phyloP scores from a whole-genome alignment of 2,113 vertebrate genomes.

The Melanocharis versteri region DNA sequence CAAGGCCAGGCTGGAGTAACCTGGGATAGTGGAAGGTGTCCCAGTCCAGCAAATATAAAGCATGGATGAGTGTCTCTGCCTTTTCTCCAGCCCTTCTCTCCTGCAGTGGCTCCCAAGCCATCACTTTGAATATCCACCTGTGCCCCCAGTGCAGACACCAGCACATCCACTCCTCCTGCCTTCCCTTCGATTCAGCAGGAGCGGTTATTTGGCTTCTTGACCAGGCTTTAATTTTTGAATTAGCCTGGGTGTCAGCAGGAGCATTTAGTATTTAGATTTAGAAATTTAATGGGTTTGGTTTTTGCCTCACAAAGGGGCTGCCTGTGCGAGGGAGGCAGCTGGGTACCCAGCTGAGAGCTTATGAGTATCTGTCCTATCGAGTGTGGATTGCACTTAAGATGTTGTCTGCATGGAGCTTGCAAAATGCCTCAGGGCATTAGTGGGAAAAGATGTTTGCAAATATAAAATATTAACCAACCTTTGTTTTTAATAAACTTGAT shows the following conservation, averaged over 20 bases:
- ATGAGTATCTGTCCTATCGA: too few relatives aligned
- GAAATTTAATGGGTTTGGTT: neutral
- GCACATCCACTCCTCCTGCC: neutral
- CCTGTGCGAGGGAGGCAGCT: fast-evolving
- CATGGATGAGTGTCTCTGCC: too few relatives aligned
- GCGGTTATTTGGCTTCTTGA: neutral
- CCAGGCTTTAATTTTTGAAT: neutral
- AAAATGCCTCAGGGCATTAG: neutral
- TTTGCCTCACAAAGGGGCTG: neutral
- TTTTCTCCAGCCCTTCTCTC: neutral
- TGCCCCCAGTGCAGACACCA: neutral
- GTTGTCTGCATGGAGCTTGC: neutral
- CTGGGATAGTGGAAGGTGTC: neutral
- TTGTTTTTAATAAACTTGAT: neutral
- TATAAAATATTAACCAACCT: neutral
- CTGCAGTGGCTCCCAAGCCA: fast-evolving
- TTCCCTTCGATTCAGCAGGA: neutral
- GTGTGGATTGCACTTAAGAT: neutral
- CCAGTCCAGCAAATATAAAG: too few relatives aligned
- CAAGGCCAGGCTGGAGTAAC: neutral
- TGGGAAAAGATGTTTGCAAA: neutral
- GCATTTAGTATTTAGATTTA: neutral
- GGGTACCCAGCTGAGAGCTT: neutral
- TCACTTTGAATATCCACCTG: fast-evolving
- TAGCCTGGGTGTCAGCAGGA: neutral